Conservation (phyloP, 2,888 invertebrate species). For the Troides aeacus region DNA sequence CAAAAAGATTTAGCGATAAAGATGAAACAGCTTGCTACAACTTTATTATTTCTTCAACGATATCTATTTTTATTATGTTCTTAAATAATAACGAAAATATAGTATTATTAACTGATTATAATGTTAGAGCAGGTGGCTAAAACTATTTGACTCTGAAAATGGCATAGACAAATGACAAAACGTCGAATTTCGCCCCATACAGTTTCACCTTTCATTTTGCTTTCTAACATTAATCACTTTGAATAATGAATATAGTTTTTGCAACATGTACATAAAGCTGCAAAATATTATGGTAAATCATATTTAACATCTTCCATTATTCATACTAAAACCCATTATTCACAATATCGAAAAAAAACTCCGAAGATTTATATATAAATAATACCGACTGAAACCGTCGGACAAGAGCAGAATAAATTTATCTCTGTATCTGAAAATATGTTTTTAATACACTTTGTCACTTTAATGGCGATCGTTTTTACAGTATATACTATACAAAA, state of each 20-base stretch:
- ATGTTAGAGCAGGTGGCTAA: background rate
- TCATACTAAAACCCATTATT: background rate
- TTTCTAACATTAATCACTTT: slow-evolving; percentile 24
- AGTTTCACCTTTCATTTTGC: slow-evolving; percentile 14
- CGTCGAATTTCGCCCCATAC: slow-evolving; percentile 27
- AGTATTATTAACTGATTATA: background rate
- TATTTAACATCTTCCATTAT: background rate
- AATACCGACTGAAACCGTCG: background rate
- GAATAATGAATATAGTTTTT: slow-evolving; percentile 25
- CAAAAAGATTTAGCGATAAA: background rate
- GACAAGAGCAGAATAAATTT: background rate
- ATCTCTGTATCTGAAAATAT: background rate
- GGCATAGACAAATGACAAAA: slow-evolving; percentile 29
- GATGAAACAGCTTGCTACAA: background rate
- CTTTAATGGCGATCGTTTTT: background rate
- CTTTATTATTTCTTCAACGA: background rate
- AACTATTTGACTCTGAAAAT: slow-evolving; percentile 24
- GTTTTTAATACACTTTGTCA: background rate
- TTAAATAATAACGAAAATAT: too few relatives aligned
- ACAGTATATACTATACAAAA: background rate
- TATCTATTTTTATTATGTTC: background rate
- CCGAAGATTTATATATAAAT: background rate
- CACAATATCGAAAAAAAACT: background rate
- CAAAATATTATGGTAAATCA: background rate
- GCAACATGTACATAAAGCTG: slow-evolving; percentile 12